A percentile compares a stretch with the other conserved stretches of the same genome.
Conservation (phyloP, 1,140 invertebrate genomes). For the Brachionus koreanus region DNA sequence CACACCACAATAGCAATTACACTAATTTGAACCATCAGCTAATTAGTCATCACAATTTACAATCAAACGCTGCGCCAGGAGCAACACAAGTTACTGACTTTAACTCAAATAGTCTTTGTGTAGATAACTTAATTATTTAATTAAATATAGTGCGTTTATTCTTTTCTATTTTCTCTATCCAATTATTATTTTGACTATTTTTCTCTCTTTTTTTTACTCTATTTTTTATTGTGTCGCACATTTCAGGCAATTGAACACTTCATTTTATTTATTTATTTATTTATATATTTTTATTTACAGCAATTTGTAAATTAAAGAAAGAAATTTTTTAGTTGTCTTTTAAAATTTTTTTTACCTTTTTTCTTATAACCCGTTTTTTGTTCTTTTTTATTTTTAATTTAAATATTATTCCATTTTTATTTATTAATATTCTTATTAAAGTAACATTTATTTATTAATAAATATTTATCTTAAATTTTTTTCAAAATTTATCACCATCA, state of each 20-base stretch:
- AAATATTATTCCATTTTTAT: conserved; percentile 5
- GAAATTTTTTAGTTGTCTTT: conserved; percentile 7
- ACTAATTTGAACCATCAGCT: conserved; percentile 15
- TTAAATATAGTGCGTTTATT: background rate
- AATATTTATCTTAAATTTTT: background rate
- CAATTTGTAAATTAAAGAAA: background rate
- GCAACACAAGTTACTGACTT: background rate
- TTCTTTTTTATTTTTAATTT: background rate
- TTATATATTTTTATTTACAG: background rate
- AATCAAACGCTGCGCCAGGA: background rate
- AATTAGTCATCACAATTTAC: conserved; percentile 10
- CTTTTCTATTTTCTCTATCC: background rate
- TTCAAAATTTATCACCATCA: too few species aligned
- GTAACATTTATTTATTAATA: conserved; percentile 6
- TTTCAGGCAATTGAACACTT: conserved; percentile 24
- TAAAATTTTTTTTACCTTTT: background rate
- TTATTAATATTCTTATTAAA: background rate
- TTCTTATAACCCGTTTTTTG: background rate
- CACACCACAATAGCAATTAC: background rate
- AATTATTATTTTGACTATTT: background rate
- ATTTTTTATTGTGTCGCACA: background rate
- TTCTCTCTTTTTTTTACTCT: too few species aligned
- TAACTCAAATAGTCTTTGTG: conserved; percentile 11
- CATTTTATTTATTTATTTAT: background rate
- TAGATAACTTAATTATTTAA: conserved; percentile 40